Evolutionary conservation across 2,888 invertebrate species (phyloP), one percentile per base, ranked within the genome.

Genomic region (Drosophila acutilabella): DNA sequence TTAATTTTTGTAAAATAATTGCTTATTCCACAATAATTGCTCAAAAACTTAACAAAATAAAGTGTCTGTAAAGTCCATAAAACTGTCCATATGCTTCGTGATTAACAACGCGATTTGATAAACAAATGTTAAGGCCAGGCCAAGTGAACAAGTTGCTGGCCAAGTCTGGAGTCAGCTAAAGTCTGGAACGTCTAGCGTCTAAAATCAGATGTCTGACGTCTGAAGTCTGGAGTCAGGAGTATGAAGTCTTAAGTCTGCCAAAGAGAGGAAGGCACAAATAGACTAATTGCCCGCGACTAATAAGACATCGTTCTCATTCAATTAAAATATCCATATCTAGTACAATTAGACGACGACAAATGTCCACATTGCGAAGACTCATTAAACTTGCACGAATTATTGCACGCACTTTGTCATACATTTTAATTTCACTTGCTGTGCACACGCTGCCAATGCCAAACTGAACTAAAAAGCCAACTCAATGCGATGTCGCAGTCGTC

Each of bases 401-500:
- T 91, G 90, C 91, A 91, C 91, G 91, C 90, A 91, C 90, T 89
- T 90, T 90, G 90, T 90, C 91, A 90, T 91, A 91, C 91, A 91
- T 91, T 91, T 91, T 90, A 91, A 91, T 91, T 91, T 91, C 90
- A 88, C 80, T 87, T 75, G 72, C 59, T 58, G 45, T 54, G 48
- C 61, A 64, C 64, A 74, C 70, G 62, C 61, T 56, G 73, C 60
- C 60, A 57, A 48, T 42, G 26, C 18, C 40, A 36, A 38, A 50
- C 20, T 51, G 14, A 51, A 41, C 4, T 42, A 8, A 33, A 30
- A 30, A 14, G 56, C 30, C 40, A 52, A 51, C 44, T 10, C 18
- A 36, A 33, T 11, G 13, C 36, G 18, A 51, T 58, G 38, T 33
- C 48, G 3, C 16, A 26, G 10, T 38, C 18, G 26, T 40, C 36